Conservation (phyloP, 2,113 vertebrate species). For the Chloropsis hardwickii region DNA sequence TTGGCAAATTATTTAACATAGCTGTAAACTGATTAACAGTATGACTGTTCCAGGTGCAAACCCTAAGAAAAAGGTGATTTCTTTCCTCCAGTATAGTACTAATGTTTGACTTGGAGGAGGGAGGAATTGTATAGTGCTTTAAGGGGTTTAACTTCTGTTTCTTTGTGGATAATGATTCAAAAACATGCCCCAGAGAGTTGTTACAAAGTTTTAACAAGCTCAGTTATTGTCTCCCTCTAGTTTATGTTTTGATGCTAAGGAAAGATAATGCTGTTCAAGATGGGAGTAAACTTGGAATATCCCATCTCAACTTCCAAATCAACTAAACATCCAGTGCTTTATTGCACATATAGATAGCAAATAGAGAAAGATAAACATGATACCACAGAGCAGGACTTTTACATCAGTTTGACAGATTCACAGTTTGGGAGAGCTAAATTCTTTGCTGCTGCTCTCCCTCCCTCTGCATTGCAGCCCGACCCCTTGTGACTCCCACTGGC, state of each 20-base stretch:
- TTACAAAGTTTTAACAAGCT: conserved; percentile 27
- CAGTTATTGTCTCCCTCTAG: neutral
- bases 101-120: neutral
- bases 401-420: neutral
- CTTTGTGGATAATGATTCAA: neutral
- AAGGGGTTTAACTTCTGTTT: conserved; percentile 18
- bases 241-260: neutral
- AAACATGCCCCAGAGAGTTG: neutral
- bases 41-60: neutral
- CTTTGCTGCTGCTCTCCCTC: neutral
- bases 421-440: neutral
- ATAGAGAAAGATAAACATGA: neutral
- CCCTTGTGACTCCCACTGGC: neutral
- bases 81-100: neutral
- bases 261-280: neutral
- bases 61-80: neutral
- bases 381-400: neutral
- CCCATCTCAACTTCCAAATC: neutral
- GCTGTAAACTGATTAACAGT: neutral
- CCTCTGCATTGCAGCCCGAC: neutral
- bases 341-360: neutral
- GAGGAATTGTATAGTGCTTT: neutral
- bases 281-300: neutral
- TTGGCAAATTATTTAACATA: neutral
- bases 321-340: neutral